phyloP scores from a whole-genome alignment of 1,140 invertebrate genomes.

The Solenopsis fugax region DNA sequence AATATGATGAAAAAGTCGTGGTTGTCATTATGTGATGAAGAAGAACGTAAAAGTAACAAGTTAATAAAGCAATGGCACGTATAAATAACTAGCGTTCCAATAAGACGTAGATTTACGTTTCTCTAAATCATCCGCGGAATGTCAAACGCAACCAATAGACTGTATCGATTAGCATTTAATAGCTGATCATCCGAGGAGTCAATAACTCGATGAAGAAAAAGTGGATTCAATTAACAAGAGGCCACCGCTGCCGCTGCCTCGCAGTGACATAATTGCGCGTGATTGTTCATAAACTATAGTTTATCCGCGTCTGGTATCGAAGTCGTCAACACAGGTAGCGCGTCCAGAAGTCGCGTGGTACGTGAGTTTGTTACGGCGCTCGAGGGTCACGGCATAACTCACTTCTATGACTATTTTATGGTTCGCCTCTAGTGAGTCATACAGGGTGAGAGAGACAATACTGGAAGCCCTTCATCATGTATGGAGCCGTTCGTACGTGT shows the following conservation, averaged over 20 bases:
- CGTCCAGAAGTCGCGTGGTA: slow-evolving; percentile 55
- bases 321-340: slow-evolving; percentile 52
- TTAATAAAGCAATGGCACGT: slow-evolving; percentile 18
- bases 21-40: background rate
- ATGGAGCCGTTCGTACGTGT: slow-evolving; percentile 63
- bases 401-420: slow-evolving; percentile 82
- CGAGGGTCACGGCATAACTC: slow-evolving; percentile 77
- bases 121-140: slow-evolving; percentile 23
- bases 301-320: background rate
- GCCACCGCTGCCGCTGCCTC: background rate
- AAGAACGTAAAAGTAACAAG: background rate
- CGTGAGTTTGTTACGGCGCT: slow-evolving; percentile 66
- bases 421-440: slow-evolving; percentile 80
- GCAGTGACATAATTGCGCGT: background rate
- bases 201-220: slow-evolving; percentile 27
- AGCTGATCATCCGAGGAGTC: background rate
- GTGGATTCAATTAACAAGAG: slow-evolving; percentile 26
- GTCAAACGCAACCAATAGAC: slow-evolving; percentile 9
- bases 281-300: slow-evolving; percentile 43
- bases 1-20: background rate
- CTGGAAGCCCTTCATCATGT: slow-evolving; percentile 81
- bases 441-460: slow-evolving; percentile 78
- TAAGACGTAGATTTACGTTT: slow-evolving; percentile 19
- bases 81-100: slow-evolving; percentile 1
- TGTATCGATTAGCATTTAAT: slow-evolving; percentile 33